Evolutionary conservation across 2,888 invertebrate species (phyloP), one percentile per base, ranked within the genome.

Genomic region (Allophyes oxyacanthae): DNA sequence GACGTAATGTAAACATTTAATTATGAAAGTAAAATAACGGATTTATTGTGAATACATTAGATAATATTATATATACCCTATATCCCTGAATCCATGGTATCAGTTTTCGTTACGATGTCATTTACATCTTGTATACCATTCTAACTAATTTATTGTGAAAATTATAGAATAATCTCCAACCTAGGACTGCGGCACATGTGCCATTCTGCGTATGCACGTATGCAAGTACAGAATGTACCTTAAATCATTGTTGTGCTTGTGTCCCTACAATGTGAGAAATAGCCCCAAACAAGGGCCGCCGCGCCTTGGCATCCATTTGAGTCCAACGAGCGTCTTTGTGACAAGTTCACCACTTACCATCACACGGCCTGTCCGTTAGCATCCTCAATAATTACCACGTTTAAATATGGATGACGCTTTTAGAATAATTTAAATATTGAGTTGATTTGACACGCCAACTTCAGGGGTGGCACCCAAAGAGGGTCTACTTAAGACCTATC

Each of bases 341-440:
- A 46, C 45, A 60, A 64, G 56, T 72, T 77, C 51, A 15, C 45
- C 62, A 55, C 58, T 66, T 64, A 66, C 60, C 55, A 65, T 63
- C 51, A 52, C 50, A 42, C 38, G 40, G 43, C 15, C 40, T 57
- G 50, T 20, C 61, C 40, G 37, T 33, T 53, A 36, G 44, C 28
- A 46, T 45, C 38, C 44, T 38, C 44, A 50, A 45, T 55, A 72
- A 60, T 63, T 59, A 64, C 37, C 42, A 43, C 37, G 50, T 55
- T 75, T 61, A 62, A 77, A 75, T 71, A 75, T 77, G 64, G 32
- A 77, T 55, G 32, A 61, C 43, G 63, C 70, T 70, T 63, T 63
- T 44, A 65, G 44, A 50, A 42, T 54, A 64, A 66, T 74, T 68
- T 61, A 61, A 68, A 67, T 67, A 75, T 67, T 72, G 54, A 71